A percentile compares a stretch with the other conserved stretches of the same genome.
These are phyloP conservation scores for Benthosema pterotum DNA, from an alignment of 2,797 vertebrate species.

Conservation along the genomic window DNA sequence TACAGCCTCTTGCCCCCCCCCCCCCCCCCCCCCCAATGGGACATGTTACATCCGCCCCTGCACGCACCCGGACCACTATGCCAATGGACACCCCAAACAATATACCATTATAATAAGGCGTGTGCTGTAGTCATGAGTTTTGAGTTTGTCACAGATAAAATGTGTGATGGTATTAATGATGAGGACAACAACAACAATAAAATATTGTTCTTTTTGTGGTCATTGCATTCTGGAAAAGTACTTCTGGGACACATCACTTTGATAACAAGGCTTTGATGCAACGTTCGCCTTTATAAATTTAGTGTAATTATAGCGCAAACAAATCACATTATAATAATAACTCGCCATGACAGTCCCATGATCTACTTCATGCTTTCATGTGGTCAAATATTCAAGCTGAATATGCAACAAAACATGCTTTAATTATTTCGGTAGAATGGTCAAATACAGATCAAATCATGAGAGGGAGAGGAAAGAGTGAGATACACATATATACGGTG, in stretches of 20 bases:
- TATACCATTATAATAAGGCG: slow-evolving; percentile 25
- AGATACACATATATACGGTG: slow-evolving; percentile 37
- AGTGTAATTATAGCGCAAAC: too few species aligned
- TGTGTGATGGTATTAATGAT: slow-evolving; percentile 29
- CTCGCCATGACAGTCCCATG: background rate
- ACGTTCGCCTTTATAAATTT: background rate
- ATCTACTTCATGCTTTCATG: slow-evolving; percentile 8
- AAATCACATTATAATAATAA: too few species aligned
- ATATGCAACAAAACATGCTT: background rate
- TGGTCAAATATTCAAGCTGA: background rate
- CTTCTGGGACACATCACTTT: slow-evolving; percentile 7
- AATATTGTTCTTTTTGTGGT: slow-evolving; percentile 33
- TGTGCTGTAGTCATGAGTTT: slow-evolving; percentile 39
- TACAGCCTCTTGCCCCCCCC: too few species aligned
- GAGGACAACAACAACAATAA: too few species aligned
- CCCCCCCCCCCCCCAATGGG: too few species aligned
- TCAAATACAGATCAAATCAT: slow-evolving; percentile 28
- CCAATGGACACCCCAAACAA: too few species aligned
- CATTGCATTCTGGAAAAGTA: slow-evolving; percentile 48
- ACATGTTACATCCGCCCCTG: too few species aligned
- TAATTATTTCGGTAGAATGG: slow-evolving; percentile 7
- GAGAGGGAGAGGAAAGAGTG: slow-evolving; percentile 39
- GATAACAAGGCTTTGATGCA: slow-evolving; percentile 17
- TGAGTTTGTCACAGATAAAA: slow-evolving; percentile 51
- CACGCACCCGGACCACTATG: too few species aligned